Base-by-base conservation (phyloP, 2,888 invertebrate genomes). In the Synanthedon myopaeformis region DNA sequence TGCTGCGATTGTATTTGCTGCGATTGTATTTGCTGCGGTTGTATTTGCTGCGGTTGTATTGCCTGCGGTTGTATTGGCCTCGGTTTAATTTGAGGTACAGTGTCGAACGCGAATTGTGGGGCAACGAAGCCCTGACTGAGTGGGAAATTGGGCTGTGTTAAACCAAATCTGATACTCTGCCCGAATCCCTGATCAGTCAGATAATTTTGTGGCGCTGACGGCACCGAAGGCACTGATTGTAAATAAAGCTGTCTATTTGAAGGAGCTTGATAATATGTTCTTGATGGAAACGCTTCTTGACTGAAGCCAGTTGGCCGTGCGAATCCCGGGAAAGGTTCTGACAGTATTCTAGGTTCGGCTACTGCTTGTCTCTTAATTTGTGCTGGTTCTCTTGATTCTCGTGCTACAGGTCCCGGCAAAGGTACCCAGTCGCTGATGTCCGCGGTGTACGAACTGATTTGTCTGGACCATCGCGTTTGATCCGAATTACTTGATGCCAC, bases 371-470 rank as follows among this genome's bases (percentile, higher is more conserved):
- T 72, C 58, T 84, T 86, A 52, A 78, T 73, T 54, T 72, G 80
- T 14, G 49, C 6, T 49, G 49, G 49, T 49, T 52, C 42, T 52
- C 19, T 23, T 23, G n/a, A 64, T 53, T 76, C 79, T 59, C 70
- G 70, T 35, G 83, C 81, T 6, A 77, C 61, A 4, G 87, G 83
- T 1, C 72, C 76, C 1, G 78, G 58, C 0, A 87, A 66, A 0
- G 87, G 87, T 11, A 86, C 80, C 87, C 87, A 87, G 69, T 87
- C 87, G 58, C 82, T 71, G 54, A 82, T 80, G 58, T 85, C 87
- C 19, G 86, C 71, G 41, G 82, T 86, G 64, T 86, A 85, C 5
- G 84, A 74, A 70, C 85, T 85, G 69, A 87, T 81, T 60, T 87
- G 87, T 11, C 87, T 76, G 14, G 87, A 87, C 87, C 87, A 87